Evolutionary conservation across 2,888 invertebrate genomes (phyloP).

Genomic region (Andrena flavipes): DNA sequence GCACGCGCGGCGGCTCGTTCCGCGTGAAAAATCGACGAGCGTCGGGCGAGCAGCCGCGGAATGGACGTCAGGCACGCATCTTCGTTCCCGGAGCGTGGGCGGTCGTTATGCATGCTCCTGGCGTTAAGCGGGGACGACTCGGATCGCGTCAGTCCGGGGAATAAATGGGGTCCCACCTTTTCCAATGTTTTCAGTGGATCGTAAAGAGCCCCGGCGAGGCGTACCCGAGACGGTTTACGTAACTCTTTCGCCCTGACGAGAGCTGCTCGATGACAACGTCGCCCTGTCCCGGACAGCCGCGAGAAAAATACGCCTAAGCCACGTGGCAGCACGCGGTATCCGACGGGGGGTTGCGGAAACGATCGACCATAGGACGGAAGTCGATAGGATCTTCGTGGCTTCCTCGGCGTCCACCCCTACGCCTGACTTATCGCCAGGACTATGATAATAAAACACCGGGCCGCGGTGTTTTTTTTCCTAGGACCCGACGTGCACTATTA

Average conservation of each 20-base stretch:
- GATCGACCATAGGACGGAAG: not conserved
- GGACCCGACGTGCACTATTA: slow-evolving; percentile 52
- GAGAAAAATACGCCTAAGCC: slow-evolving; percentile 15
- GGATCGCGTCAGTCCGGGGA: slow-evolving; percentile 47
- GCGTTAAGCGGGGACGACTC: not conserved
- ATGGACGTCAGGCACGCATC: slow-evolving; percentile 6
- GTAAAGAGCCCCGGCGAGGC: slow-evolving; percentile 37
- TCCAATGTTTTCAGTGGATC: slow-evolving; percentile 42
- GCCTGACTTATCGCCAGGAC: slow-evolving; percentile 22
- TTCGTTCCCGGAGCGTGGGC: slow-evolving; percentile 1
- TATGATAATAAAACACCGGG: slow-evolving; percentile 3
- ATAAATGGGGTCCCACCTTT: slow-evolving; percentile 45
- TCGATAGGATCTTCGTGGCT: not conserved
- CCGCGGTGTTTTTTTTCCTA: slow-evolving; percentile 47
- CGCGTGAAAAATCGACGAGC: too few species aligned
- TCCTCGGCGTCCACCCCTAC: not conserved
- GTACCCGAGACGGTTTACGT: slow-evolving; percentile 60
- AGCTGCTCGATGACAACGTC: slow-evolving; percentile 46
- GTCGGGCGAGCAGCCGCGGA: not conserved
- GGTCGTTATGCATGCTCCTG: not conserved
- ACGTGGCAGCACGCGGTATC: slow-evolving; percentile 4
- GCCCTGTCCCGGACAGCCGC: slow-evolving; percentile 58
- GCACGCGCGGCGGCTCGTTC: too few species aligned
- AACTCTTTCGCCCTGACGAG: slow-evolving; percentile 53
- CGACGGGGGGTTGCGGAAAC: slow-evolving; percentile 11